phyloP scores from a whole-genome alignment of 2,797 vertebrate species.

The Alosa sapidissima region DNA sequence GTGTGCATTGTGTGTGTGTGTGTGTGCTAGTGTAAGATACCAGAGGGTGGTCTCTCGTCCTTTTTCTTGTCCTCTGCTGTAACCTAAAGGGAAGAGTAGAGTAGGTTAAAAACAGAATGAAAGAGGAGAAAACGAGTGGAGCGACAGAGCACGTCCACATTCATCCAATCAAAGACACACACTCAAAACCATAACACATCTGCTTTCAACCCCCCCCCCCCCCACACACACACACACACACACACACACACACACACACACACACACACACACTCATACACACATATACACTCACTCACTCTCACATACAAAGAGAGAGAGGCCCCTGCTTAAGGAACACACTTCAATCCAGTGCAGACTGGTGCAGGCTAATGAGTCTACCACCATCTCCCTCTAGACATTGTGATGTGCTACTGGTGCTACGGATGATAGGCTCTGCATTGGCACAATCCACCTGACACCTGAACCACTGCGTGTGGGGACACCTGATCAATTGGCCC shows the following conservation, averaged over 20 bases:
- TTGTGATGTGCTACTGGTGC: not conserved
- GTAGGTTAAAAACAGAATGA: slow-evolving; percentile 13
- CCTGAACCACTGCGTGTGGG: not conserved
- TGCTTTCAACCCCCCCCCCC: not conserved
- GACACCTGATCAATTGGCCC: not conserved
- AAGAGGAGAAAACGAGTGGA: slow-evolving; percentile 16
- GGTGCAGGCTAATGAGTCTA: not conserved
- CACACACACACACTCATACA: not conserved
- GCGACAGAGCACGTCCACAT: slow-evolving; percentile 35
- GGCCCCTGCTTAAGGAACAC: no score
- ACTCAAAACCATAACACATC: not conserved
- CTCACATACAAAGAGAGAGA: not conserved
- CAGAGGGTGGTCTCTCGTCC: slow-evolving; percentile 57
- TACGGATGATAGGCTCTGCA: not conserved
- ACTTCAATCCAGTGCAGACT: not conserved
- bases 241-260: not conserved
- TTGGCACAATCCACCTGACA: not conserved
- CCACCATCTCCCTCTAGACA: no score
- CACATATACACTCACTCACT: not conserved
- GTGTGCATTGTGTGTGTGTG: not conserved
- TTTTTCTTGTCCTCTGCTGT: slow-evolving; percentile 69
- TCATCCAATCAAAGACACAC: slow-evolving; percentile 9
- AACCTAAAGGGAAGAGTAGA: slow-evolving; percentile 67
- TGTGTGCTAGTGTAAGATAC: slow-evolving; percentile 51
- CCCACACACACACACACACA: not conserved